Evolutionary conservation across 2,797 vertebrate species (phyloP).

Genomic region (Hypotaenidia philippensis): DNA sequence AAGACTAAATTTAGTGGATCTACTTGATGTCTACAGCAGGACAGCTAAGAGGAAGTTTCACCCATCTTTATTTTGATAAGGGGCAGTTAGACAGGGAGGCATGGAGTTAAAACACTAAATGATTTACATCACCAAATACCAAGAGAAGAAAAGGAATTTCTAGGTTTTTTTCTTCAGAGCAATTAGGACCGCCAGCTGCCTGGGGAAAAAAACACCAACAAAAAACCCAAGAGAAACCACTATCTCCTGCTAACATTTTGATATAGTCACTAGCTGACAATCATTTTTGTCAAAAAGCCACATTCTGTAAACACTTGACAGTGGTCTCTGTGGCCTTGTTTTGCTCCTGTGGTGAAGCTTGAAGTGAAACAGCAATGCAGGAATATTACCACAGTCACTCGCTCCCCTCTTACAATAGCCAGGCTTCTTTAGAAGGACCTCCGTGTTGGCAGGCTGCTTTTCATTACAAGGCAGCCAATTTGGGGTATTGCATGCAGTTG

Average conservation of each 20-base stretch:
- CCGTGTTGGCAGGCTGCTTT: not conserved
- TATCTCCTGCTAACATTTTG: not conserved
- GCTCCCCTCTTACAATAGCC: not conserved
- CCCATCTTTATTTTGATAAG: not conserved
- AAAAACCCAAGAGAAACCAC: not conserved
- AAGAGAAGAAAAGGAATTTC: not conserved
- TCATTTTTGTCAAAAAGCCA: constrained; percentile 1
- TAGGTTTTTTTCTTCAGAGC: not conserved
- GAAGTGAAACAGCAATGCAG: not conserved
- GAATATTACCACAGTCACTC: not conserved
- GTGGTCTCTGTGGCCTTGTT: not conserved
- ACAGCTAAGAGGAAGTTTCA: not conserved
- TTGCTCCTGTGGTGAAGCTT: not conserved
- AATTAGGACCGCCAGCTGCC: constrained; percentile 22
- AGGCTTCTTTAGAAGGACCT: constrained; percentile 3
- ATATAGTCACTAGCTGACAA: not conserved
- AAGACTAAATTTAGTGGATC: not conserved
- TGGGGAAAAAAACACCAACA: not conserved
- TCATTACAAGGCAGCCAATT: constrained; percentile 9
- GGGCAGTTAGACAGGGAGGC: not conserved
- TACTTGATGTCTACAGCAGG: not conserved
- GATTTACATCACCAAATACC: not conserved
- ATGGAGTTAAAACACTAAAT: not conserved
- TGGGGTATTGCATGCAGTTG: not conserved
- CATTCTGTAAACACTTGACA: constrained; percentile 10